Evolutionary conservation across 2,113 vertebrate genomes (phyloP), one percentile per base, ranked within the genome.

Genomic region (Calidris pygmaea): DNA sequence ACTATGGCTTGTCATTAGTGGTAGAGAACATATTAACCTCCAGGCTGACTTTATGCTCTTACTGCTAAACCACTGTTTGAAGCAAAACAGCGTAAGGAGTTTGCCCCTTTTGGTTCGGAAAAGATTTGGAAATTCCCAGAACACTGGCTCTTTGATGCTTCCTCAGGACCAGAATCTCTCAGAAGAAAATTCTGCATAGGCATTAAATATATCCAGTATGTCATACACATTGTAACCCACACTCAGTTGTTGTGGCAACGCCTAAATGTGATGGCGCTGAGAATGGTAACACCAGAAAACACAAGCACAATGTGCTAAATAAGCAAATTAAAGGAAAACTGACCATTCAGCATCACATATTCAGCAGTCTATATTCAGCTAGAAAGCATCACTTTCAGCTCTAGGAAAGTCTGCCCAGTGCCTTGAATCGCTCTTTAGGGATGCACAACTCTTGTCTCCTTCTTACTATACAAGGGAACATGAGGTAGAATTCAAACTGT

Each of bases 181-280:
- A 79, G 65, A 73, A 80, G 26, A 80, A 59, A 60, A 78, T 8
- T 39, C 29, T 73, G 10, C 35, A 2, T 3, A 23, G 18, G 39
- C 81, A 43, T 88, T 47, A 45, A 27, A 35, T 56, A 9, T 19
- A 47, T 29, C 65, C 17, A 7, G 67, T 66, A 56, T 75, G 70
- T 78, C 62, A 32, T 2, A 41, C 5, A 17, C 6, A 26, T 27
- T 3, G 2, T 2, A 50, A 3, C 21, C 16, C 26, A 50, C 1
- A 1, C 20, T 30, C 22, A 21, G 41, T 12, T 72, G 12, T 65
- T 93, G 13, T 82, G 52, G 26, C 47, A 63, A 14, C 0, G 0
- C 15, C 62, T 52, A 8, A 48, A 48, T 48, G 21, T 48, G 48
- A 21, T 48, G 48, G 48, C 12, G 22, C 5, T 48, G 48, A 48